phyloP scores from a whole-genome alignment of 2,888 invertebrate genomes.

The Cataglyphis altisquamis region DNA sequence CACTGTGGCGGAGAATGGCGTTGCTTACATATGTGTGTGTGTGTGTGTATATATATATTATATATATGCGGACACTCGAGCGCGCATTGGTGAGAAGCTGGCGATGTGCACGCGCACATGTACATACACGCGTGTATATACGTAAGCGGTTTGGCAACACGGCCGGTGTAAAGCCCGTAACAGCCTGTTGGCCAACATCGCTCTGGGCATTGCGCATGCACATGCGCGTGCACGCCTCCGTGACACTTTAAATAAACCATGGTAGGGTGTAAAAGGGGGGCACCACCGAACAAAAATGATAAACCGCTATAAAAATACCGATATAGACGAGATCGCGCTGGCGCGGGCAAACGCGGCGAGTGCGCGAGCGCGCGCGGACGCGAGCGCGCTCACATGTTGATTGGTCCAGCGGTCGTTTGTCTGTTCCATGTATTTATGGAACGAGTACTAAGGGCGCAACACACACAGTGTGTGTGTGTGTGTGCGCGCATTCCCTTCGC shows the following conservation, averaged over 20 bases:
- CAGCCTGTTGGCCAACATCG: constrained; percentile 77
- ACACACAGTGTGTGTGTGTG: not conserved
- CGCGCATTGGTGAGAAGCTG: not conserved
- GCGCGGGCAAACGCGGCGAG: constrained; percentile 31
- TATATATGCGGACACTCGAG: not conserved
- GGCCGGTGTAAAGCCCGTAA: constrained; percentile 74
- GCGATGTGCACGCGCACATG: constrained; percentile 22
- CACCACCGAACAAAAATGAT: constrained; percentile 72
- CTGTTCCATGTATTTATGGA: constrained; percentile 44
- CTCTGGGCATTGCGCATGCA: constrained; percentile 58
- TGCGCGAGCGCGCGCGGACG: not conserved
- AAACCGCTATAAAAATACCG: constrained; percentile 76
- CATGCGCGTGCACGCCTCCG: constrained; percentile 71
- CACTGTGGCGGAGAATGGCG: constrained; percentile 69
- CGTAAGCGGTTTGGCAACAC: constrained; percentile 75
- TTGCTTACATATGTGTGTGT: constrained; percentile 17
- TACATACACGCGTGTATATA: constrained; percentile 11
- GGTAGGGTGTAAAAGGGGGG: constrained; percentile 70
- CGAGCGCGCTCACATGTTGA: constrained; percentile 1
- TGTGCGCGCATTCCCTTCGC: constrained; percentile 30
- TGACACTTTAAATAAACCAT: constrained; percentile 78
- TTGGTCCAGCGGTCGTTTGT: constrained; percentile 40
- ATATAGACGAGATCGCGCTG: constrained; percentile 70
- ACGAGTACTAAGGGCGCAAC: constrained; percentile 41
- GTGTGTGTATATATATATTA: not conserved